A percentile compares a stretch with the other conserved stretches of the same genome.
Conservation (phyloP, 2,113 vertebrate species). For the Pollimyrus isidori region DNA sequence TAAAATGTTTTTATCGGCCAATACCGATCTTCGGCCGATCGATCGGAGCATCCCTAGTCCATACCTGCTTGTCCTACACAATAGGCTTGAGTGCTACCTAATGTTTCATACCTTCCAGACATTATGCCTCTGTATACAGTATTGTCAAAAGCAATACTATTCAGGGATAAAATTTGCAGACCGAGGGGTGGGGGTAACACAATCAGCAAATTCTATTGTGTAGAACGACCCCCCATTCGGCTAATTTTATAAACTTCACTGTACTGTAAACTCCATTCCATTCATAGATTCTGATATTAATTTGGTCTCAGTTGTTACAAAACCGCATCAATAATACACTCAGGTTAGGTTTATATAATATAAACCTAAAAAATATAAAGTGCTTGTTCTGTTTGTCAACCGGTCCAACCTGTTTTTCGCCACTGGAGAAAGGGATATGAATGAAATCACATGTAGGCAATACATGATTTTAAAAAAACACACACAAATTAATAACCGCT, state of each 20-base stretch:
- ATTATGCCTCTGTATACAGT: not conserved
- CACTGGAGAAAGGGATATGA: not conserved
- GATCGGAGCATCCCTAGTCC: no score
- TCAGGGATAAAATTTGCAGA: not conserved
- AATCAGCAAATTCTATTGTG: not conserved
- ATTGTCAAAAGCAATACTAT: not conserved
- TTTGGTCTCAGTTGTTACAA: no score
- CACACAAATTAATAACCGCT: not conserved
- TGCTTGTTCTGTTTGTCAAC: not conserved
- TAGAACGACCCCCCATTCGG: not conserved
- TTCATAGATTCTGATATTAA: no score
- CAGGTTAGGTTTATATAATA: not conserved
- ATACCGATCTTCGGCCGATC: no score
- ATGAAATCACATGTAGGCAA: not conserved
- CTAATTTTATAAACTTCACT: no score
- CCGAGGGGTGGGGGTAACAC: no score
- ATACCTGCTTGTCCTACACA: no score
- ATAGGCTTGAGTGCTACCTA: not conserved
- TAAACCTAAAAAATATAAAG: no score
- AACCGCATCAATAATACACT: no score
- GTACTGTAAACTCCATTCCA: no score
- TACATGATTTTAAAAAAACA: not conserved
- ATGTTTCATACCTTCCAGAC: not conserved
- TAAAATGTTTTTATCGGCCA: no score
- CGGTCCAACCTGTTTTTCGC: not conserved